These are phyloP conservation scores for Amblyraja radiata DNA, from an alignment of 2,797 vertebrate species.

Conservation along the genomic window DNA sequence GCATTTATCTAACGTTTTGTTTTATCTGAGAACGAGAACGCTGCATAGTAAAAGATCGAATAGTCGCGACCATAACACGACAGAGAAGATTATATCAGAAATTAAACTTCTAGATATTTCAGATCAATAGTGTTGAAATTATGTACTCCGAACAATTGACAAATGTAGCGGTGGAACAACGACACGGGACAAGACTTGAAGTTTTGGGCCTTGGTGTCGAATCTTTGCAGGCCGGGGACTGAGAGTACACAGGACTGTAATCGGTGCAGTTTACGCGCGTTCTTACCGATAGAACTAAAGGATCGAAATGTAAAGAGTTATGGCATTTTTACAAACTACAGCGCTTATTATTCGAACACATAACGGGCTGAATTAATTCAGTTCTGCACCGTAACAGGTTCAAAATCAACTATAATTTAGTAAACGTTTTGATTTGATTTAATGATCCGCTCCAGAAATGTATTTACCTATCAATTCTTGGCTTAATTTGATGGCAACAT, in stretches of 20 bases:
- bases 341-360: neutral
- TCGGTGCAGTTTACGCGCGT: neutral
- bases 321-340: neutral
- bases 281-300: neutral
- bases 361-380: neutral
- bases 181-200: neutral
- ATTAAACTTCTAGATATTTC: neutral
- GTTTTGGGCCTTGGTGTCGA: constrained; percentile 30
- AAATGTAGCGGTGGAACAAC: neutral
- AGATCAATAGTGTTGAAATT: neutral
- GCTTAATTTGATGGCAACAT: neutral
- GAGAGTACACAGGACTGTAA: neutral
- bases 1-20: neutral
- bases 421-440: neutral
- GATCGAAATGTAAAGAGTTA: neutral
- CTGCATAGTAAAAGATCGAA: neutral
- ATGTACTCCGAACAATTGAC: neutral
- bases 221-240: constrained; percentile 11
- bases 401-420: neutral
- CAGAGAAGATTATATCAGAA: neutral
- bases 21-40: neutral
- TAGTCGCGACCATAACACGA: neutral
- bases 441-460: neutral
- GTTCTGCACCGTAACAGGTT: neutral
- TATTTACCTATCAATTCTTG: neutral